Conservation (phyloP, 1,140 invertebrate genomes). For the Antheraea pernyi region DNA sequence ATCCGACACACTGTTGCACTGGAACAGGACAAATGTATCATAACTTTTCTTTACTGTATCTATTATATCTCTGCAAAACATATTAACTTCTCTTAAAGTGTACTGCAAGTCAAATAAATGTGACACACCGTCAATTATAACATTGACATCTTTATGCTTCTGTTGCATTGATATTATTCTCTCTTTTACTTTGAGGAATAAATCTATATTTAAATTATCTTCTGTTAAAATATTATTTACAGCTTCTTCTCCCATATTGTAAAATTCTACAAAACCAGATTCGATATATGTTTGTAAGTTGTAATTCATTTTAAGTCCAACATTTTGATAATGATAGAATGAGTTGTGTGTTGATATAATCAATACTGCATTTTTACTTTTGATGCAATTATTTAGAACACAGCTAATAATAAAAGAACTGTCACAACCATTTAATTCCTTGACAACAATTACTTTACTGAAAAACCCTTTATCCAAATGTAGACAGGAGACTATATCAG, state of each 20-base stretch:
- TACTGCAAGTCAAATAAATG: conserved; percentile 84
- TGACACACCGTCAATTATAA: conserved; percentile 86
- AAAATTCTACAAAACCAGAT: conserved; percentile 77
- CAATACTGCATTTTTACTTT: conserved; percentile 80
- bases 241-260: conserved; percentile 49
- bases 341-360: conserved; percentile 85
- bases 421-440: conserved; percentile 84
- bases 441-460: conserved; percentile 82
- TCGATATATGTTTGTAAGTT: conserved; percentile 82
- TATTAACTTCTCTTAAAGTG: conserved; percentile 75
- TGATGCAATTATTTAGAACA: conserved; percentile 80
- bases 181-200: conserved; percentile 47
- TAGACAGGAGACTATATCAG: conserved; percentile 79
- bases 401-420: conserved; percentile 85
- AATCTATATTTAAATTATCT: conserved; percentile 63
- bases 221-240: conserved; percentile 76
- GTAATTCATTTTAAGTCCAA: conserved; percentile 86
- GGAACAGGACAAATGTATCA: conserved; percentile 54
- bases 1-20: conserved; percentile 73
- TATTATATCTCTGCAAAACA: conserved; percentile 77
- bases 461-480: conserved; percentile 80
- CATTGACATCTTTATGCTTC: conserved; percentile 67
- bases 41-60: conserved; percentile 40
- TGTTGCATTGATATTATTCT: conserved; percentile 43
- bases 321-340: conserved; percentile 85